Base-by-base conservation (phyloP, 2,888 invertebrate genomes). In the Crepidodera aurea region DNA sequence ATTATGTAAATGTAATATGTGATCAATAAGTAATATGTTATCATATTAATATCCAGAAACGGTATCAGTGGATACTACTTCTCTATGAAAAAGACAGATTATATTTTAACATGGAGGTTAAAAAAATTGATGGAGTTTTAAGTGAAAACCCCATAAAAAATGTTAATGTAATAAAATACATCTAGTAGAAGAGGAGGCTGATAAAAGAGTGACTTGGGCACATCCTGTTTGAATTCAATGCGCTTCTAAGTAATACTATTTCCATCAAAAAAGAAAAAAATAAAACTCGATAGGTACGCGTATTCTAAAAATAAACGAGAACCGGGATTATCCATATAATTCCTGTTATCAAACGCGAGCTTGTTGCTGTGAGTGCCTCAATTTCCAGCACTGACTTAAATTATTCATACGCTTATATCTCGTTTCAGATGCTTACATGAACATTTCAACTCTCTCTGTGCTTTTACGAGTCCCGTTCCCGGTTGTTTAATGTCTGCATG, bases 401-500 rank as follows among this genome's bases (percentile, higher is more conserved):
- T 76, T 76, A 77, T 77, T 77, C 77, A 76, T 77, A 73, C 70
- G 69, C 70, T 48, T 72, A 73, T 74, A 76, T 75, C 74, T 75
- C 75, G 73, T 72, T 73, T 71, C 60, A 72, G 58, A 62, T 58
- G 73, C 72, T 74, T 71, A 72, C 71, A 71, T 73, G 74, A 74
- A 72, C 74, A 70, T 68, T 64, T 68, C 69, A 63, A 64, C 65
- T 64, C 62, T 69, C 67, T 60, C 66, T 68, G n/a, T n/a, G 64
- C 64, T 66, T 62, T 60, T 50, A 60, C 48, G 39, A 40, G 29
- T 34, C 18, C 48, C 50, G 55, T 48, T 60, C 18, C 40, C 25
- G 50, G 40, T 22, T 55, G 55, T 60, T 55, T 42, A 40, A 55
- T 54, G 60, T 50, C 18, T 40, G 50, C 48, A 50, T 60, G 40